Base-by-base conservation (phyloP, 2,797 vertebrate species). In the Pempheris klunzingeri region DNA sequence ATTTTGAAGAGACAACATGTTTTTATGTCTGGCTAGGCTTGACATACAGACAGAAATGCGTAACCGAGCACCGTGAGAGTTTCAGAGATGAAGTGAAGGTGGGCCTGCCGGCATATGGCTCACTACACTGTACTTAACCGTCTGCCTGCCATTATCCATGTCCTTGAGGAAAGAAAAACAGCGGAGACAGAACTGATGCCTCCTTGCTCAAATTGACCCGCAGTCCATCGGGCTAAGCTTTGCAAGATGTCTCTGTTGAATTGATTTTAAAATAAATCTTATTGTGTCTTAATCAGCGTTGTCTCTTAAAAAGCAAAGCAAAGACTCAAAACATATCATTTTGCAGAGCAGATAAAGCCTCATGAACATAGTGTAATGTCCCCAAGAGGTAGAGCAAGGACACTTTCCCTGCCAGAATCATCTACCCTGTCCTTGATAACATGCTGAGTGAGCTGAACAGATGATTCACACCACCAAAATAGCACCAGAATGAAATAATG, bases 161-260 rank as follows among this genome's bases (percentile, higher is more conserved):
- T 71, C 18, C 49, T 68, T 43, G 47, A 62, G 11, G 70, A 54
- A 62, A 44, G 22, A 43, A 53, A 72, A 62, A 52, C 13, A 22
- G 5, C 1, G 14, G 0, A 11, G 13, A 30, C 12, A 44, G 28
- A 26, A 0, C 12, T 7, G 20, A 32, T 39, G 38, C 55, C 6
- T 71, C 47, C 52, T 65, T 4, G 18, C 52, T 47, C 43, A 49
- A 38, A 47, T 18, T 49, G 55, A 60, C 44, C 44, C 58, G 28
- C 50, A 30, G 26, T 53, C 28, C 24, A 15, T 38, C 14, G 11
- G n/a, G 0, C 30, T 63, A 22, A 5, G 3, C 8, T 54, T 46
- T 47, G 36, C 22, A 55, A 54, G 15, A 28, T 54, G 7, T 36
- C 54, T 59, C 12, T 64, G n/a, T n/a, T n/a, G n/a, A n/a, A n/a